phyloP scores from a whole-genome alignment of 2,888 invertebrate species.

The Maniola hyperantus region DNA sequence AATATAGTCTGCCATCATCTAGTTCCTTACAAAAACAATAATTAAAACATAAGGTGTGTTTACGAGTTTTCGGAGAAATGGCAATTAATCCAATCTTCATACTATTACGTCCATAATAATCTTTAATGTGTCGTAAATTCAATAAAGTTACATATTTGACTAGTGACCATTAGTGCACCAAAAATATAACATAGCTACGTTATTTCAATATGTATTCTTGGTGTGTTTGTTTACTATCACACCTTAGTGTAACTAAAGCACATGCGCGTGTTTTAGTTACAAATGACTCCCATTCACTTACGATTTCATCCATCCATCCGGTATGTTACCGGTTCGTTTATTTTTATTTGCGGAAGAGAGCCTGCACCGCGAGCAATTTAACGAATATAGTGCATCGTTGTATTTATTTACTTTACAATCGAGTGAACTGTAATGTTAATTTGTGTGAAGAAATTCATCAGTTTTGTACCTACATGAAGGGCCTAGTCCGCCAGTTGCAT shows the following conservation, averaged over 20 bases:
- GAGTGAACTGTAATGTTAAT: neutral
- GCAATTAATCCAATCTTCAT: no score
- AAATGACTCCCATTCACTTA: slow-evolving; percentile 47
- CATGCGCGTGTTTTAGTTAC: slow-evolving; percentile 48
- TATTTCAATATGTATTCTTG: neutral
- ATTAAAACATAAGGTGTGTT: no score
- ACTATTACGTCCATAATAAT: no score
- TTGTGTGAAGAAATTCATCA: neutral
- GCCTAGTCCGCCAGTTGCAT: no score
- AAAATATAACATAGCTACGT: no score
- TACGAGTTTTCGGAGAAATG: no score
- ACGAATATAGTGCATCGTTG: slow-evolving; percentile 33
- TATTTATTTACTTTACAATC: slow-evolving; percentile 49
- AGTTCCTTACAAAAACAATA: no score
- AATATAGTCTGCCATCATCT: no score
- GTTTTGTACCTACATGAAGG: neutral
- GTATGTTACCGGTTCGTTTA: slow-evolving; percentile 48
- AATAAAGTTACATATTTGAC: no score
- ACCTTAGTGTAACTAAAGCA: slow-evolving; percentile 36
- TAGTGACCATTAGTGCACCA: no score
- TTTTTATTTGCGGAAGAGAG: slow-evolving; percentile 59
- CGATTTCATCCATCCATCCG: slow-evolving; percentile 51
- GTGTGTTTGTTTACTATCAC: slow-evolving; percentile 48
- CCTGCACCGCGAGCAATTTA: slow-evolving; percentile 44
- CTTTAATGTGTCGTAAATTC: no score